Evolutionary conservation across 2,888 invertebrate species (phyloP), one percentile per base, ranked within the genome.

Genomic region (Crossocerus cetratus): DNA sequence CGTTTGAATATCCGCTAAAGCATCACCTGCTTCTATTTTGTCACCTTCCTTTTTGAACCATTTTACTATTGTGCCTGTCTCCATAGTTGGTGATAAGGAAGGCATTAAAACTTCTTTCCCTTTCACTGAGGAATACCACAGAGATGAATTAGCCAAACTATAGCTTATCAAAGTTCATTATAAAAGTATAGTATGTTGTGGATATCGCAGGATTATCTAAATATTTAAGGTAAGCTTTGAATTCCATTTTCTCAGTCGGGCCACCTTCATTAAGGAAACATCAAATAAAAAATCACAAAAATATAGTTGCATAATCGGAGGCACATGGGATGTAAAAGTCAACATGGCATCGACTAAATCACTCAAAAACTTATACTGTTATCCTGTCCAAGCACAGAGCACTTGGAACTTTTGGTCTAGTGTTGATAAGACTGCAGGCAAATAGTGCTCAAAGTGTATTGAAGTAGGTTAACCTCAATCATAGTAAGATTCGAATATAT

Each of bases 1-100:
- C 0, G 94, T 94, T 86, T 94, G 93, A 83, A 94, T 93, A 77
- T 94, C 94, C 85, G 93, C 93, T 2, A 94, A 82, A 3, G 93
- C 91, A 87, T 94, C 94, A 11, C 94, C 94, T 20, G 93, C 88
- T 21, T 87, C 82, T 42, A 93, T 88, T 3, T 85, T 65, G 45
- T 92, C 92, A 74, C 93, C 93, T 90, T 92, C 93, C 72, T 92
- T 91, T 82, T 92, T 93, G 16, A 91, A 69, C 93, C 93, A 93
- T 78, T 92, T 92, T 0, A 93, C 91, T 44, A 93, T 92, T 0
- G 92, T 93, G 5, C 93, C 93, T 77, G 91, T 91, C 70, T 92
- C 91, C 93, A 94, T 94, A 3, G 93, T 94, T 0, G 94, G 94
- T 0, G 93, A 93, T 42, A 94, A 86, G 0, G 93, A 91, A 14